phyloP scores from a whole-genome alignment of 2,888 invertebrate genomes.

The Carterocephalus palaemon region DNA sequence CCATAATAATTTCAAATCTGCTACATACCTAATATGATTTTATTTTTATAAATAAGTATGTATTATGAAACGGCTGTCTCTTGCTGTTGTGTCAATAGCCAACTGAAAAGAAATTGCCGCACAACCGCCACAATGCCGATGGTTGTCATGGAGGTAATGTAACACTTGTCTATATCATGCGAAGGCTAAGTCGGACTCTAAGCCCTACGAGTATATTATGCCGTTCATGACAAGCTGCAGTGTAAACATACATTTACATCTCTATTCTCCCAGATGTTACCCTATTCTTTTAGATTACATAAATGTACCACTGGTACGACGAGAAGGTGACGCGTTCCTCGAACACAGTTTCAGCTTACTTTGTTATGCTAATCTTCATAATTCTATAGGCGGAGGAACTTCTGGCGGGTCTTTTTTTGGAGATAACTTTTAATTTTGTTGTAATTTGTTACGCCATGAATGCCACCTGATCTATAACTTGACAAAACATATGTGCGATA shows the following conservation, averaged over 20 bases:
- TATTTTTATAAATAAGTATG: too few species aligned
- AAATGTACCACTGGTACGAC: conserved; percentile 51
- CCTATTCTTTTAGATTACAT: conserved; percentile 34
- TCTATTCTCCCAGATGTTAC: not conserved
- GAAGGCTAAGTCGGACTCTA: too few species aligned
- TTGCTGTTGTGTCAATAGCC: too few species aligned
- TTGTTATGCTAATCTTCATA: conserved; percentile 78
- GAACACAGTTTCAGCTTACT: conserved; percentile 70
- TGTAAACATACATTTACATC: not conserved
- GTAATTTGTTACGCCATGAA: conserved; percentile 67
- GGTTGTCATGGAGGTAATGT: too few species aligned
- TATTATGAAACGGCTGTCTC: too few species aligned
- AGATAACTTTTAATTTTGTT: conserved; percentile 72
- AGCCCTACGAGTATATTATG: too few species aligned
- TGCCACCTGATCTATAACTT: conserved; percentile 36
- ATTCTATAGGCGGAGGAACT: conserved; percentile 72
- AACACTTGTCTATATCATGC: too few species aligned
- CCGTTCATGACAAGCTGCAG: too few species aligned
- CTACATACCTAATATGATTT: too few species aligned
- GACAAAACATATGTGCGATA: not conserved
- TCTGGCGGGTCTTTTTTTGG: conserved; percentile 68
- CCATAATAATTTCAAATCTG: too few species aligned
- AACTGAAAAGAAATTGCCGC: too few species aligned
- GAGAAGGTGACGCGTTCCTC: conserved; percentile 62
- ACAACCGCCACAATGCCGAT: too few species aligned